A percentile compares a stretch with the other conserved stretches of the same genome.
These are phyloP conservation scores for Forbesichthys papilliferus DNA, from an alignment of 2,113 vertebrate genomes.

Conservation along the genomic window DNA sequence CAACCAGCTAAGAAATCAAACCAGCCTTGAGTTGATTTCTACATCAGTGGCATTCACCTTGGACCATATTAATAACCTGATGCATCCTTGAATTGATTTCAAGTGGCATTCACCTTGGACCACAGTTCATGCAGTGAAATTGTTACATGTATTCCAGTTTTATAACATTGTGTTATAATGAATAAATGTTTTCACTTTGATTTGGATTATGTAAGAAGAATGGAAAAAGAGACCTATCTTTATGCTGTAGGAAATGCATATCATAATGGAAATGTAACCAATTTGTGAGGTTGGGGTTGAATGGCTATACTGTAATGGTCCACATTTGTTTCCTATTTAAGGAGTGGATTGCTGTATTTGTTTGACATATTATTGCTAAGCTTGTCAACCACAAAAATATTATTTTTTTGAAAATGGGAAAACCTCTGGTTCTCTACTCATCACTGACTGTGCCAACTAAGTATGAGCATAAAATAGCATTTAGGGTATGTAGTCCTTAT, in stretches of 20 bases:
- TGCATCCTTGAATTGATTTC: conserved; percentile 1
- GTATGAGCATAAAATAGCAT: conserved; percentile 33
- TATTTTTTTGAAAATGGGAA: conserved; percentile 45
- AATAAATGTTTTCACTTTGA: conserved; percentile 12
- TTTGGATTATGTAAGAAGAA: background rate
- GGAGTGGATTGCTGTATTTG: conserved; percentile 26
- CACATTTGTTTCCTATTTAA: conserved; percentile 26
- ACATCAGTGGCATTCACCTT: background rate
- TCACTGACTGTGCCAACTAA: conserved; percentile 56
- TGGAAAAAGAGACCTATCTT: background rate
- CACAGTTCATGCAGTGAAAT: conserved; percentile 7
- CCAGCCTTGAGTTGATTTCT: conserved; percentile 13
- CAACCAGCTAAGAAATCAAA: conserved; percentile 13
- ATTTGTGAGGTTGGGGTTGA: conserved; percentile 19
- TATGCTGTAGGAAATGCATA: conserved; percentile 2
- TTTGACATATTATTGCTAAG: conserved; percentile 5
- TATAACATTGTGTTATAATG: conserved; percentile 16
- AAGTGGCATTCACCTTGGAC: background rate
- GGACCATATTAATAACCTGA: background rate
- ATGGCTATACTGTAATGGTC: conserved; percentile 9
- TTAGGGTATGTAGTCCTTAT: conserved; percentile 20
- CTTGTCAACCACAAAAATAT: conserved; percentile 22
- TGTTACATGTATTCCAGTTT: conserved; percentile 16
- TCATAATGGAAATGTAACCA: background rate
- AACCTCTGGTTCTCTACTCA: background rate